Evolutionary conservation across 2,797 vertebrate species (phyloP), one percentile per base, ranked within the genome.

Genomic region (Siniperca obscura): DNA sequence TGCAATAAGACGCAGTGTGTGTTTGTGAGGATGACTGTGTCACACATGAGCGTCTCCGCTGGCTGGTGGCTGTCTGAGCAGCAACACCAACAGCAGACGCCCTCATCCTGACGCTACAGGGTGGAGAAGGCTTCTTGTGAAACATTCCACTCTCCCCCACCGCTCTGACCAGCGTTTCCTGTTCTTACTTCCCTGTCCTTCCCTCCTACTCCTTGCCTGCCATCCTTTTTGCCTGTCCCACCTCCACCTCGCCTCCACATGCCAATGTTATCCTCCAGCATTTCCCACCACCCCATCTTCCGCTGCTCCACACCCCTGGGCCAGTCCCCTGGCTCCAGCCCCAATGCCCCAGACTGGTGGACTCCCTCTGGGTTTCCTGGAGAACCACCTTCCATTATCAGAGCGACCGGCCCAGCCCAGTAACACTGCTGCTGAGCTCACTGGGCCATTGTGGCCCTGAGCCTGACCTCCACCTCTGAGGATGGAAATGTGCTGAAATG

Each of bases 371-470:
- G 81, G 90, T 89, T 95, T 95, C 94, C 93, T 94, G 94, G 82
- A 91, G 91, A 91, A 96, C 95, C 93, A 95, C 95, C 95, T 96
- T 96, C 95, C 90, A 96, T 95, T 95, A 94, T 96, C 93, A 94
- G 89, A 91, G 76, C 76, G 66, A 81, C 68, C 72, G 40, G 76
- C 80, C 83, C 70, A 40, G 87, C 88, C 91, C 88, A 85, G 68
- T 70, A 81, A 42, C 38, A 19, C 59, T 81, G 73, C 86, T 48
- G 52, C 64, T 85, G 74, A 79, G 61, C 70, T 87, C 79, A 70
- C 48, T 6, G 66, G n/a, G 62, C 74, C 72, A 44, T 7, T 27
- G 52, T 52, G 64, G 17, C 25, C 42, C 46, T 3, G 34, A 56
- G 73, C 55, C 19, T 62, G 75, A 86, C 67, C 71, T 74, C 80